phyloP scores from a whole-genome alignment of 2,113 vertebrate genomes.

The Xiphorhynchus elegans region DNA sequence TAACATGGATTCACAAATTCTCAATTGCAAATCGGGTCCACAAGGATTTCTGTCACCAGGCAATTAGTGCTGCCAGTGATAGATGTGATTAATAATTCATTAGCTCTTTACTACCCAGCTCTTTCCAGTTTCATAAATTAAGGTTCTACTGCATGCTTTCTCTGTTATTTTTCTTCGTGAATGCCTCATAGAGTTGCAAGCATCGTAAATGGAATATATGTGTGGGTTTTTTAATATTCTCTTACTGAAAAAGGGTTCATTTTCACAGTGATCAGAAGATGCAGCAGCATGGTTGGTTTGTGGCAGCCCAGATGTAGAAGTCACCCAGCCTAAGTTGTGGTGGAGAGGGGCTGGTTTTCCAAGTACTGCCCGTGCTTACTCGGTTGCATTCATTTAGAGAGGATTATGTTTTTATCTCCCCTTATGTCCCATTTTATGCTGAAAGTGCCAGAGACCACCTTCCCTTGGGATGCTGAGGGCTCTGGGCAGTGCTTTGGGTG shows the following conservation, averaged over 20 bases:
- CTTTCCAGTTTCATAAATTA: constrained; percentile 7
- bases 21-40: background rate
- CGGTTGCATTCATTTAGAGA: background rate
- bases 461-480: background rate
- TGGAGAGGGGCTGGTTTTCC: background rate
- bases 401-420: background rate
- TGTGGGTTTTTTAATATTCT: background rate
- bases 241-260: background rate
- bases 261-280: background rate
- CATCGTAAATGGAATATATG: background rate
- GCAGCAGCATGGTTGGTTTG: background rate
- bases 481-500: background rate
- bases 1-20: background rate
- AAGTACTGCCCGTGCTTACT: background rate
- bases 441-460: background rate
- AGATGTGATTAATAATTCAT: constrained; percentile 7
- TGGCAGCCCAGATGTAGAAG: background rate
- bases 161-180: constrained; percentile 10
- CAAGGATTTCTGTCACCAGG: background rate
- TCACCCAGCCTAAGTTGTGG: background rate
- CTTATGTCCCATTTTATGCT: background rate
- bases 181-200: background rate
- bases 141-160: background rate
- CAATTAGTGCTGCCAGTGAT: constrained; percentile 13
- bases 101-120: background rate